Conservation (phyloP, 2,797 vertebrate genomes). For the Karalla daura region DNA sequence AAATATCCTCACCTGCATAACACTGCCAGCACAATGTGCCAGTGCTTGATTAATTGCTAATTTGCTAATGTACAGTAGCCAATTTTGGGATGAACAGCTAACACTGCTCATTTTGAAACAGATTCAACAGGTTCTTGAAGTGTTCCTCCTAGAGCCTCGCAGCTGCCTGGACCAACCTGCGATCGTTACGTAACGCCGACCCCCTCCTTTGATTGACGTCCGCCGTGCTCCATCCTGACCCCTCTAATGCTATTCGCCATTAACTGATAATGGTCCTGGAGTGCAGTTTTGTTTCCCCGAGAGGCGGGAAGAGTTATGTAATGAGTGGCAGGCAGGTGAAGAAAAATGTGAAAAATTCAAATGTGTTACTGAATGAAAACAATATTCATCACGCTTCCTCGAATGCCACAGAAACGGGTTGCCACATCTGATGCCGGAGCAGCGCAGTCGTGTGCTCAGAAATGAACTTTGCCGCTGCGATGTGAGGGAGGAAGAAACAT, state of each 20-base stretch:
- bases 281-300: conserved; percentile 7
- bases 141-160: neutral
- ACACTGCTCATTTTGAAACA: neutral
- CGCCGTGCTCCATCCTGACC: conserved; percentile 20
- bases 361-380: conserved; percentile 47
- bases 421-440: conserved; percentile 4
- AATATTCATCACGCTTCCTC: conserved; percentile 19
- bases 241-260: conserved; percentile 24
- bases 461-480: conserved; percentile 13
- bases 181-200: conserved; percentile 27
- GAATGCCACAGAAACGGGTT: conserved; percentile 13
- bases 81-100: neutral
- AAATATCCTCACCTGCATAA: too few species aligned
- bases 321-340: conserved; percentile 41
- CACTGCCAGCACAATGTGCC: too few species aligned
- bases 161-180: conserved; percentile 10
- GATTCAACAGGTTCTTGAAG: neutral
- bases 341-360: conserved; percentile 29
- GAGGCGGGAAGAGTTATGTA: conserved; percentile 40
- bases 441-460: neutral
- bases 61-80: neutral
- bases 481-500: conserved; percentile 14
- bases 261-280: conserved; percentile 28
- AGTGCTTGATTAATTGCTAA: neutral
- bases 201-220: conserved; percentile 33